Base-by-base conservation (phyloP, 1,140 invertebrate species). In the Oedothorax gibbosus region DNA sequence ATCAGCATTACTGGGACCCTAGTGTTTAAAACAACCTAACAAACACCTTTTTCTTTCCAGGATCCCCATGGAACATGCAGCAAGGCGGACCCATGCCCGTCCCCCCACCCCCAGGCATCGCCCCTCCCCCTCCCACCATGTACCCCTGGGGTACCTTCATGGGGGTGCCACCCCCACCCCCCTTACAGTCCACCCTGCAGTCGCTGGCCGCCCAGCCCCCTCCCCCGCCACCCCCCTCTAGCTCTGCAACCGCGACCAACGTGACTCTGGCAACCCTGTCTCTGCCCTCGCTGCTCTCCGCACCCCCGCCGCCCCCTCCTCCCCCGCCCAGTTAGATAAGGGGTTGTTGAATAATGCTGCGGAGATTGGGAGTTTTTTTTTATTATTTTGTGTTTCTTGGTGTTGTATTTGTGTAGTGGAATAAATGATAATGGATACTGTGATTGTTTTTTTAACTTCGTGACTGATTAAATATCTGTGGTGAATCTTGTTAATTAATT, bases 131-230 rank as follows among this genome's bases (percentile, higher is more conserved):
- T 69, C 78, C 81, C 35, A 73, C 86, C 8, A 84, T 84, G 81
- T 84, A 84, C 50, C 82, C 86, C 51, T 85, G 73, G 78, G 77
- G 35, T 21, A 80, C 79, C 7, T 82, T 71, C n/a, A 85, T 80
- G 62, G 75, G 80, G 57, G 84, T 79, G 18, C 85, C 80, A 14
- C 65, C 82, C 11, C 75, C 81, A 60, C 72, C 85, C 2, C 56
- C 76, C 2, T 15, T 85, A 0, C 82, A 79, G 15, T 50, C 53
- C 35, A 73, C 51, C 20, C 87, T 72, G n/a, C 85, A 69, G n/a
- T n/a, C 68, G 1, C 49, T 66, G 12, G 77, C 77, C 20, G 71
- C 86, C 12, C 87, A 86, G 53, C 86, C 86, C n/a, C 86, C 86
- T 60, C 87, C 87, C 10, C 87, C 87, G 0, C 85, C 85, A 10